These are phyloP conservation scores for Drosophila oshimai DNA, from an alignment of 1,140 invertebrate species.

Conservation along the genomic window DNA sequence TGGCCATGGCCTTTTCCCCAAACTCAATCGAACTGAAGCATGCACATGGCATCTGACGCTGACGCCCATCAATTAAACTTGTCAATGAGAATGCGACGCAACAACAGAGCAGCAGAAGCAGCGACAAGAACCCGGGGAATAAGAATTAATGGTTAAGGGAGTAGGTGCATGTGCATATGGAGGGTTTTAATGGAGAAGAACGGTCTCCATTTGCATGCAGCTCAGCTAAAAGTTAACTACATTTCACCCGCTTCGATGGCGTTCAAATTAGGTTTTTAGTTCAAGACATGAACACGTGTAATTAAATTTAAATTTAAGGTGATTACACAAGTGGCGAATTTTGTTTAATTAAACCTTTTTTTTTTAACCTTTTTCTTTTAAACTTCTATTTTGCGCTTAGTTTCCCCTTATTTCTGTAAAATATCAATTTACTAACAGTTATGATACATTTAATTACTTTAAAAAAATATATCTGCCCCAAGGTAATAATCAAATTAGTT, in stretches of 20 bases:
- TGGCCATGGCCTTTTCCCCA: conserved; percentile 27
- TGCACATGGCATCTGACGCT: conserved; percentile 45
- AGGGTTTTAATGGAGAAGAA: too few species aligned
- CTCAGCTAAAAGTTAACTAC: conserved; percentile 22
- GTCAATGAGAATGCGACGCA: conserved; percentile 42
- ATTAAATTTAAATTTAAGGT: not conserved
- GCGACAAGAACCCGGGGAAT: conserved; percentile 33
- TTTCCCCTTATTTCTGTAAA: too few species aligned
- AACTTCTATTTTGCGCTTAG: too few species aligned
- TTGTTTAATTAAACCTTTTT: too few species aligned
- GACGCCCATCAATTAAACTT: conserved; percentile 65
- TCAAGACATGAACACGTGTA: not conserved
- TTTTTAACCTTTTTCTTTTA: too few species aligned
- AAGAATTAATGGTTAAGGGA: conserved; percentile 19
- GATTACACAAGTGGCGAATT: too few species aligned
- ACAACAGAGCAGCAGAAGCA: conserved; percentile 16
- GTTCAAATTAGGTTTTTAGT: conserved; percentile 10
- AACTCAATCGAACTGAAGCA: conserved; percentile 19
- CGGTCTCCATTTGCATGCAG: not conserved
- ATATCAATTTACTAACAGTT: too few species aligned
- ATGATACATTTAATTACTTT: too few species aligned
- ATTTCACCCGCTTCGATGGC: not conserved
- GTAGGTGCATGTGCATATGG: not conserved
- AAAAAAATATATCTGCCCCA: too few species aligned
- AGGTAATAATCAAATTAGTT: too few species aligned